Base-by-base conservation (phyloP, 2,113 vertebrate species). In the Phodopus roborovskii region DNA sequence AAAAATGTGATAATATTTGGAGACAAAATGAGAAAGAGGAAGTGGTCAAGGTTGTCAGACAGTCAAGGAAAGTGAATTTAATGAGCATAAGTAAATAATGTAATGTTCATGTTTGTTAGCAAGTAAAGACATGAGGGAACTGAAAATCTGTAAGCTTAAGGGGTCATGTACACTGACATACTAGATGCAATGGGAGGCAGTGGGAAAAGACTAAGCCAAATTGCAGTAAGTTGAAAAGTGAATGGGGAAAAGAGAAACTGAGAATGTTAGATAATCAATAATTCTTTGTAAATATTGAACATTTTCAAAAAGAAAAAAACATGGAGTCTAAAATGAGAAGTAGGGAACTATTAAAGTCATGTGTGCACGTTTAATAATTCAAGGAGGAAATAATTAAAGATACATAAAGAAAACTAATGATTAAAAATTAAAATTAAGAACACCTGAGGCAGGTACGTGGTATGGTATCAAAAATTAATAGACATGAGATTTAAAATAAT, bases 391-490 rank as follows among this genome's bases (percentile, higher is more conserved):
- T 7, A 87, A 73, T 58, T 88, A 64, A 88, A 92, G 17, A 70
- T 58, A 50, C 30, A 64, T 62, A 39, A 78, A 66, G 74, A 36
- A 28, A 58, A 74, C 70, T 30, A 88, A 50, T 30, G 2, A n/a
- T 36, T 66, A 71, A 71, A 28, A 88, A 45, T 36, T 93, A 5
- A 71, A 62, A 91, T 60, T 91, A 50, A 81, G 28, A 82, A 3
- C 16, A 58, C 19, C 36, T 9, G 74, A 70, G 6, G 9, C 53
- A 19, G 1, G 7, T 85, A 17, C 17, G 64, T 78, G 19, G 10
- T 36, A 33, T 15, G 82, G 92, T 64, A 4, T 85, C 58, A 88
- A 30, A 92, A 9, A 53, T 82, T 94, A 85, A 24, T 90, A 90
- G 91, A 56, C 10, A 24, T 28, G 0, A 36, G 45, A 90, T 56